phyloP scores from a whole-genome alignment of 2,113 vertebrate species.

The Peromyscus californicus region DNA sequence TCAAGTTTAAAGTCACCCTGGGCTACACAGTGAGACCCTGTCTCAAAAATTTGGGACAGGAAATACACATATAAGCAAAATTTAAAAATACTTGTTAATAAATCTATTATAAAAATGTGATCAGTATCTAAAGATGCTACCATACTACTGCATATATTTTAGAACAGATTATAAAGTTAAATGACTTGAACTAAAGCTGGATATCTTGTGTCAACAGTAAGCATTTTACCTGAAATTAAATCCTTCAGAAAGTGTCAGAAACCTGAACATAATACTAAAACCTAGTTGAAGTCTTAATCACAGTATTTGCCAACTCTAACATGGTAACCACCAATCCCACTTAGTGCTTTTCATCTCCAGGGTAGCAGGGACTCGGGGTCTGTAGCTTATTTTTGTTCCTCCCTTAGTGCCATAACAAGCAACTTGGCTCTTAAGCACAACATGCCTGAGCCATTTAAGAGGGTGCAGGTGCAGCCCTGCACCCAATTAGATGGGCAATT shows the following conservation, averaged over 20 bases:
- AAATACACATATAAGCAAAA: background rate
- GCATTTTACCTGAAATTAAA: conserved; percentile 56
- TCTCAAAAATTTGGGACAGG: background rate
- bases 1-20: background rate
- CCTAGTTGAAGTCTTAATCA: conserved; percentile 59
- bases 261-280: conserved; percentile 28
- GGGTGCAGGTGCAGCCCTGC: conserved; percentile 72
- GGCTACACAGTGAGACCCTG: background rate
- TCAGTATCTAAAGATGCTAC: background rate
- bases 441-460: conserved; percentile 70
- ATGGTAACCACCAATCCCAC: background rate
- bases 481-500: conserved; percentile 76
- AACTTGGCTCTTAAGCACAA: conserved; percentile 61
- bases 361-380: conserved; percentile 41
- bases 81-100: background rate
- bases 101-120: background rate
- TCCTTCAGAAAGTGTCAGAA: conserved; percentile 36
- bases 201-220: background rate
- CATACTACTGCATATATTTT: background rate
- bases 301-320: conserved; percentile 42
- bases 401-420: conserved; percentile 59
- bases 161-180: background rate
- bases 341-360: conserved; percentile 50
- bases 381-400: conserved; percentile 54
- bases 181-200: conserved; percentile 26